Evolutionary conservation across 2,888 invertebrate genomes (phyloP).

Genomic region (Meliscaeva auricollis): DNA sequence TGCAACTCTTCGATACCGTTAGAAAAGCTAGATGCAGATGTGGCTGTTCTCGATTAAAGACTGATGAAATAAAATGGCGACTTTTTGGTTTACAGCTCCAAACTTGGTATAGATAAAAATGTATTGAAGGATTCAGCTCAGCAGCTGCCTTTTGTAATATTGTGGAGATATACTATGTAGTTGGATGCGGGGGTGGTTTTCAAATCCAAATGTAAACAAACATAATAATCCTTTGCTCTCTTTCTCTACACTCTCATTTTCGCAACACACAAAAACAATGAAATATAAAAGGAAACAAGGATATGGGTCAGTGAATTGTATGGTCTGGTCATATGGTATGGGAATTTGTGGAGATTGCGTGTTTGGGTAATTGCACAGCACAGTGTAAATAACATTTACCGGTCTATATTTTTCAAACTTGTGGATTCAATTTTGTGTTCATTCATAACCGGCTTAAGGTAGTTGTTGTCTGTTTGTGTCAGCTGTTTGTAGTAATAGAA

Average conservation of each 20-base stretch:
- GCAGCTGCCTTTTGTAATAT: slow-evolving; percentile 32
- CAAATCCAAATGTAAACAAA: slow-evolving; percentile 62
- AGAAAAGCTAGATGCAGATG: slow-evolving; percentile 40
- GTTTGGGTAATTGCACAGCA: slow-evolving; percentile 46
- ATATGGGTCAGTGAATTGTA: slow-evolving; percentile 25
- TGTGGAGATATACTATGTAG: too few species aligned
- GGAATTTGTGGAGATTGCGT: slow-evolving; percentile 33
- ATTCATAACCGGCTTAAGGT: slow-evolving; percentile 38
- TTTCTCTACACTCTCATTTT: slow-evolving; percentile 51
- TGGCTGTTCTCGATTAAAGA: slow-evolving; percentile 67
- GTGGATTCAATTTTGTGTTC: slow-evolving; percentile 38
- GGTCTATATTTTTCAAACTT: slow-evolving; percentile 39
- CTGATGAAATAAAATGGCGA: slow-evolving; percentile 75
- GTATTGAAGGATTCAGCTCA: slow-evolving; percentile 52
- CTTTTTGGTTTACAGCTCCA: slow-evolving; percentile 70
- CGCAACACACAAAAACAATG: slow-evolving; percentile 26
- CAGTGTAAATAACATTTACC: slow-evolving; percentile 33
- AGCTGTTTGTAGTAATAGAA: slow-evolving; percentile 57
- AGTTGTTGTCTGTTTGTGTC: background rate
- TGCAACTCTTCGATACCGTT: slow-evolving; percentile 24
- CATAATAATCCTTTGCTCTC: slow-evolving; percentile 24
- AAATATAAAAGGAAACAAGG: background rate
- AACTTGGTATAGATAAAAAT: slow-evolving; percentile 72
- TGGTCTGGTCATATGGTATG: background rate
- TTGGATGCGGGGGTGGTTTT: slow-evolving; percentile 46